Evolutionary conservation across 2,113 vertebrate species (phyloP).

Genomic region (Pangasianodon hypophthalmus): DNA sequence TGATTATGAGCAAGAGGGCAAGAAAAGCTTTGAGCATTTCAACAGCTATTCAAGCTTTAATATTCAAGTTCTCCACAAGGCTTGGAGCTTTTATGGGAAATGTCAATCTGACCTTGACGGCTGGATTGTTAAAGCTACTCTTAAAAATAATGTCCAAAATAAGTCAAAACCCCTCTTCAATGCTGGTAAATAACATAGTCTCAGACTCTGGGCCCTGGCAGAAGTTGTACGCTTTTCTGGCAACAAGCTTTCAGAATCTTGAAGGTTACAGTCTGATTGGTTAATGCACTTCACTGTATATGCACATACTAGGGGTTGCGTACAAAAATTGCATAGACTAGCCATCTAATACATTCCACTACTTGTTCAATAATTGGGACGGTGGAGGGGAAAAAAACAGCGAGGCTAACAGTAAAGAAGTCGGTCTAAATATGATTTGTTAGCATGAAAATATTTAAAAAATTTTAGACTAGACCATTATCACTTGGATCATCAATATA

Average conservation of each 20-base stretch:
- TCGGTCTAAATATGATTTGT: not conserved
- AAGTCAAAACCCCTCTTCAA: not conserved
- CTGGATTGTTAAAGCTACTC: not conserved
- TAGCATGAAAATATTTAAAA: not conserved
- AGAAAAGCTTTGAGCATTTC: not conserved
- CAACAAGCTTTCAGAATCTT: not conserved
- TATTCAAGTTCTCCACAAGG: not conserved
- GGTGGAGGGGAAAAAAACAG: not conserved
- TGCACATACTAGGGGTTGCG: not conserved
- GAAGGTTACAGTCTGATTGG: not conserved
- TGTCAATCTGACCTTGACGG: not conserved
- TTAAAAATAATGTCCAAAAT: not conserved
- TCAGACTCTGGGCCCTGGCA: not conserved
- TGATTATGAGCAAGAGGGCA: slow-evolving; percentile 15
- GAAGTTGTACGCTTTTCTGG: not conserved
- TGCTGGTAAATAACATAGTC: not conserved
- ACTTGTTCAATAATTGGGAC: not conserved
- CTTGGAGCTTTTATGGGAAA: not conserved
- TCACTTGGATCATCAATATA: not conserved
- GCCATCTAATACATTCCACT: not conserved
- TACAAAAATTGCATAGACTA: not conserved
- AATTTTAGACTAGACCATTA: not conserved
- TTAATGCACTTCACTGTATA: not conserved
- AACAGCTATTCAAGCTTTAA: not conserved
- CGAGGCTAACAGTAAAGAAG: not conserved